Evolutionary conservation across 92 coral and sea anemone genomes (phyloP).

Genomic region (Plumapathes pennacea): DNA sequence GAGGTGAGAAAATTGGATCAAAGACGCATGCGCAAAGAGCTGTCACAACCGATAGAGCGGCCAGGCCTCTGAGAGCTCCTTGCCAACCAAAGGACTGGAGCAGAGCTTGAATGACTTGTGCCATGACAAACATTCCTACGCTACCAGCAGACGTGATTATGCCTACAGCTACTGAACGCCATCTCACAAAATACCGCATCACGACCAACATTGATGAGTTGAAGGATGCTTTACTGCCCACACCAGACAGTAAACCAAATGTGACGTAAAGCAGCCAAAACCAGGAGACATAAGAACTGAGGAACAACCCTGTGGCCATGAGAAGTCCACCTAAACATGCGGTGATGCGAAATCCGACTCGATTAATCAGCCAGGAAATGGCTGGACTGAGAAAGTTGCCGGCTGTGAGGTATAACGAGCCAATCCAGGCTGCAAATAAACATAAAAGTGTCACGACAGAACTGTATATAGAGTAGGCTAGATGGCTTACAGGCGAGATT

Average conservation of each 20-base stretch:
- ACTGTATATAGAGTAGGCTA: no score
- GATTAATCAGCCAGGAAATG: conserved; percentile 1
- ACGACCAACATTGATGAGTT: conserved; percentile 21
- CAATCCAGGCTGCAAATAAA: conserved; percentile 39
- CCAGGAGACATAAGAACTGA: conserved; percentile 32
- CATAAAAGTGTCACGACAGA: no score
- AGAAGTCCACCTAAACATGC: conserved; percentile 17
- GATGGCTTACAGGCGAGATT: no score
- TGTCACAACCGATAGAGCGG: conserved; percentile 9
- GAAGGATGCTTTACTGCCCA: conserved; percentile 16
- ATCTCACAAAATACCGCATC: conserved; percentile 46
- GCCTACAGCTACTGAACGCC: conserved; percentile 58
- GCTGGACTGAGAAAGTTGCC: conserved; percentile 20
- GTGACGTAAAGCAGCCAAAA: conserved; percentile 50
- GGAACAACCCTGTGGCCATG: conserved; percentile 22
- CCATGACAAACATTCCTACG: conserved; percentile 35
- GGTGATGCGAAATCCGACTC: conserved; percentile 28
- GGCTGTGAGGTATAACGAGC: conserved; percentile 8
- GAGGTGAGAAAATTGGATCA: conserved; percentile 4
- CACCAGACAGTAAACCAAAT: conserved; percentile 35
- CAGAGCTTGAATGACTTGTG: conserved; percentile 39
- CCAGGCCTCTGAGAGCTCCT: conserved; percentile 51
- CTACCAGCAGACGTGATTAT: conserved; percentile 45
- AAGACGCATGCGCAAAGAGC: conserved; percentile 21
- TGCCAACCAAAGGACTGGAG: conserved; percentile 42